These are phyloP conservation scores for Neodon shergylaensis DNA, from an alignment of 2,113 vertebrate species.

Conservation along the genomic window DNA sequence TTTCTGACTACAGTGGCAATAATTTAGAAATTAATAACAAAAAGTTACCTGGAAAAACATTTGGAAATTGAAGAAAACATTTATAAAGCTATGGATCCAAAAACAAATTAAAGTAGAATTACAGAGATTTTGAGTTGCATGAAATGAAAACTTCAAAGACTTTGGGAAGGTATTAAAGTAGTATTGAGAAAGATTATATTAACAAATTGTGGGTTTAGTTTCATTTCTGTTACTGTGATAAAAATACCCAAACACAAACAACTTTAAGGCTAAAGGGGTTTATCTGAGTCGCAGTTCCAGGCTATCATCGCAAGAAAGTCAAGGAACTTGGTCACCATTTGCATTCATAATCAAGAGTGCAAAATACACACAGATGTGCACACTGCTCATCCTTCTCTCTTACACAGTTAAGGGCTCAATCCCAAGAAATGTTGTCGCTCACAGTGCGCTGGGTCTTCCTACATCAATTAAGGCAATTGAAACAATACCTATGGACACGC, in stretches of 20 bases:
- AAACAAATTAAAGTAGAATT: neutral
- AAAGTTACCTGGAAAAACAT: neutral
- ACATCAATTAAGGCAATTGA: neutral
- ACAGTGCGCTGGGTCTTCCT: neutral
- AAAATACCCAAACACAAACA: neutral
- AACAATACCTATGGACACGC: neutral
- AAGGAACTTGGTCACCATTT: neutral
- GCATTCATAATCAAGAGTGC: too few relatives aligned
- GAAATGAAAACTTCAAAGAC: neutral
- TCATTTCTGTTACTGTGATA: neutral
- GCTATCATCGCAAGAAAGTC: neutral
- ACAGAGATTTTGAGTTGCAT: conserved; percentile 30
- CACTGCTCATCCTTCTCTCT: neutral
- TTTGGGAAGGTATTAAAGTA: neutral
- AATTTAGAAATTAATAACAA: conserved; percentile 15
- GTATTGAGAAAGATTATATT: neutral
- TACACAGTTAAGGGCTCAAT: neutral
- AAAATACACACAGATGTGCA: neutral
- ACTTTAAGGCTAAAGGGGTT: neutral
- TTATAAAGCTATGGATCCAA: neutral
- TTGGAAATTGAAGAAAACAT: conserved; percentile 1
- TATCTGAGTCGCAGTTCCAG: neutral
- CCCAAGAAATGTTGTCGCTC: neutral
- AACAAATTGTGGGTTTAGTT: neutral
- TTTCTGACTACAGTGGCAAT: neutral